A percentile compares a stretch with the other conserved stretches of the same genome.
phyloP scores from a whole-genome alignment of 2,797 vertebrate genomes.

The Denticeps clupeoides region DNA sequence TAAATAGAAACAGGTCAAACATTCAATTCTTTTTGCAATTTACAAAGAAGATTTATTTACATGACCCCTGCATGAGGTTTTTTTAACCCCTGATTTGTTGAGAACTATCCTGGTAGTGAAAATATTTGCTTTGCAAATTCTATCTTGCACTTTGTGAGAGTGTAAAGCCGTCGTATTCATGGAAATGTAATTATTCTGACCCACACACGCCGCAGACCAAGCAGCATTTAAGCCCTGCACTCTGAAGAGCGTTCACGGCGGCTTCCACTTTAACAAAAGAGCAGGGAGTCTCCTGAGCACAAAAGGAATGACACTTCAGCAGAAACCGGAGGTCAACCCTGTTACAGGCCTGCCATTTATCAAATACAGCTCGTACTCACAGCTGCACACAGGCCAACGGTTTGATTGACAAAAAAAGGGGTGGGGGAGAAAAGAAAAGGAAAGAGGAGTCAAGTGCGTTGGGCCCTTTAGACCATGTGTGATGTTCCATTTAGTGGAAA shows the following conservation, averaged over 20 bases:
- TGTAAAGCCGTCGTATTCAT: neutral
- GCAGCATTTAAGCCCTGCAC: conserved; percentile 15
- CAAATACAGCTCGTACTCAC: conserved; percentile 16
- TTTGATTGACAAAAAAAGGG: conserved; percentile 13
- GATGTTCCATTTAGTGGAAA: no score
- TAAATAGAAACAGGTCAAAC: no score
- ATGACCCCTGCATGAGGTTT: no score
- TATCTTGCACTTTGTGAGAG: neutral
- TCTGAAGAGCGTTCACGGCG: conserved; percentile 9
- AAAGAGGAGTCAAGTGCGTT: no score
- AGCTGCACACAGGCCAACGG: conserved; percentile 3
- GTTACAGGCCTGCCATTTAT: conserved; percentile 28
- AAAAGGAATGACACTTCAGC: conserved; percentile 29
- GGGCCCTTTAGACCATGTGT: no score
- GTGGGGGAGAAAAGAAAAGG: no score
- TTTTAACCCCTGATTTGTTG: no score
- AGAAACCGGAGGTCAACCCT: conserved; percentile 23
- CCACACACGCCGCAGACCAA: conserved; percentile 9
- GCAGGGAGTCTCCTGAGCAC: conserved; percentile 17
- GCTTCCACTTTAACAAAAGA: conserved; percentile 16
- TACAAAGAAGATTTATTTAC: no score
- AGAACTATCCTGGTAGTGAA: no score
- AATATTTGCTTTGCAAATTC: neutral
- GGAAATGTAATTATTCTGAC: conserved; percentile 16
- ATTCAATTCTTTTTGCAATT: no score